phyloP scores from a whole-genome alignment of 1,140 invertebrate genomes.

The Rhynchophorus ferrugineus region DNA sequence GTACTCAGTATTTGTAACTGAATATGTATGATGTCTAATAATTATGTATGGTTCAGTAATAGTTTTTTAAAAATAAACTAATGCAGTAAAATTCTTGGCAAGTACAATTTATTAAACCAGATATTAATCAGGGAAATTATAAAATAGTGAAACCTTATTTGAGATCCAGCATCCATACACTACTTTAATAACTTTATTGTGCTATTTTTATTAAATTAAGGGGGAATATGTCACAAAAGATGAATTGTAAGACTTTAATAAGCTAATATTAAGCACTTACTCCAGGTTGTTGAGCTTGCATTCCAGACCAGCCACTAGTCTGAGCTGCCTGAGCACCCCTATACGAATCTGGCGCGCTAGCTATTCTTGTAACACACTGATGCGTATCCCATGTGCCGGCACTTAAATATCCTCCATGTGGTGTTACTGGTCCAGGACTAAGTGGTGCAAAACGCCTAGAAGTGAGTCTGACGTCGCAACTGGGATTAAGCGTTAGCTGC shows the following conservation, averaged over 20 bases:
- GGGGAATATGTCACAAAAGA: neutral
- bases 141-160: too few relatives aligned
- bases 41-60: too few relatives aligned
- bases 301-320: constrained; percentile 6
- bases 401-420: constrained; percentile 10
- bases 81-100: too few relatives aligned
- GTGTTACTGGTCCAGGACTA: constrained; percentile 9
- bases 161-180: too few relatives aligned
- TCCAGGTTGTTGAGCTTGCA: constrained; percentile 11
- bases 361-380: constrained; percentile 63
- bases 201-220: too few relatives aligned
- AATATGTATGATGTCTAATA: too few relatives aligned
- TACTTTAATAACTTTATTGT: too few relatives aligned
- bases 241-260: too few relatives aligned
- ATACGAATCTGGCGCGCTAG: constrained; percentile 67
- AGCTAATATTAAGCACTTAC: constrained; percentile 8
- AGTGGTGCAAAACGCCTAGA: constrained; percentile 11
- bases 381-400: constrained; percentile 38
- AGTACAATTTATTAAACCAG: too few relatives aligned
- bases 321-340: constrained; percentile 25
- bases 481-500: constrained; percentile 73
- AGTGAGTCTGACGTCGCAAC: constrained; percentile 59
- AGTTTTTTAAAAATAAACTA: too few relatives aligned
- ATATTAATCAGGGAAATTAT: too few relatives aligned
- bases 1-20: too few relatives aligned